Conservation (phyloP, 1,140 invertebrate genomes). For the Oreohelix idahoensis region DNA sequence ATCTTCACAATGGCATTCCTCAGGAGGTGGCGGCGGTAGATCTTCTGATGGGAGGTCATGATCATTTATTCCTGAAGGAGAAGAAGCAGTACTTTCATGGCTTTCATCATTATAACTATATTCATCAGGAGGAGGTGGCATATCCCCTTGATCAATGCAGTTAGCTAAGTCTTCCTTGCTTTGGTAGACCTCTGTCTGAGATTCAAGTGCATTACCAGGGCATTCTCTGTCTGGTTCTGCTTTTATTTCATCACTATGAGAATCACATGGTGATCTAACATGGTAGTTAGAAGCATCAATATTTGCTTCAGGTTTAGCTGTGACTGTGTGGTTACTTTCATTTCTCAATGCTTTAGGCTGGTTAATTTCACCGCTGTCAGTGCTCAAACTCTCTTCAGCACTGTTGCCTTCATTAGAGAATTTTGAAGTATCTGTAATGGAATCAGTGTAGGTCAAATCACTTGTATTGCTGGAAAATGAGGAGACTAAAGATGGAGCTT, state of each 20-base stretch:
- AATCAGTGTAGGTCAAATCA: conserved; percentile 36
- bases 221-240: neutral
- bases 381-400: neutral
- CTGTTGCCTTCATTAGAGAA: conserved; percentile 4
- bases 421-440: conserved; percentile 18
- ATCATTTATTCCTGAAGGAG: too few species aligned
- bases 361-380: neutral
- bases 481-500: conserved; percentile 35
- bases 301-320: neutral
- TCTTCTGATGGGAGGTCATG: neutral
- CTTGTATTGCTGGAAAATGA: conserved; percentile 37
- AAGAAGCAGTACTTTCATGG: neutral
- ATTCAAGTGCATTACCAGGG: neutral
- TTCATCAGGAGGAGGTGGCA: conserved; percentile 30
- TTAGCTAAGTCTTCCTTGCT: neutral
- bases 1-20: conserved; percentile 34
- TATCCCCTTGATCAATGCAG: neutral
- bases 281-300: neutral
- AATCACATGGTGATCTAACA: neutral
- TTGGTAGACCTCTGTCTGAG: neutral
- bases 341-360: neutral
- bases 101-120: neutral
- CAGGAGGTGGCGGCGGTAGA: conserved; percentile 17
- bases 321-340: neutral
- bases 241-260: neutral